These are phyloP conservation scores for Drosophila gunungcola DNA, from an alignment of 1,140 invertebrate genomes.

Conservation along the genomic window DNA sequence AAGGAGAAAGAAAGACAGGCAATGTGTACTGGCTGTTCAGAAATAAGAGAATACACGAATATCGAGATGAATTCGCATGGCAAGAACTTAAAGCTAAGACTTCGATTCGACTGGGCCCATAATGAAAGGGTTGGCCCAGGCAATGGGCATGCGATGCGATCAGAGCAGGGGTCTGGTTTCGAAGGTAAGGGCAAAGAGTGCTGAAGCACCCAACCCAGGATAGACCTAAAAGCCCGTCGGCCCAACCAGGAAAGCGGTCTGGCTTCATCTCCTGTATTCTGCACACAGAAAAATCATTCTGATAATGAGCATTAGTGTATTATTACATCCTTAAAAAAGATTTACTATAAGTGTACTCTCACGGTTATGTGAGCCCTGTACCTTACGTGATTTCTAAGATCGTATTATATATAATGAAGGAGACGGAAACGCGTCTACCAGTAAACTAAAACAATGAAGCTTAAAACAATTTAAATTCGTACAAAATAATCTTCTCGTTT, in stretches of 20 bases:
- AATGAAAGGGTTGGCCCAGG: slow-evolving; percentile 76
- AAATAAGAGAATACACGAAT: slow-evolving; percentile 36
- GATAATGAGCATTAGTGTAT: not conserved
- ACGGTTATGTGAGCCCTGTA: too few relatives aligned
- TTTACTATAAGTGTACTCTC: too few relatives aligned
- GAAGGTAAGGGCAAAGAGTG: not conserved
- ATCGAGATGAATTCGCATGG: slow-evolving; percentile 65
- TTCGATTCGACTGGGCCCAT: slow-evolving; percentile 42
- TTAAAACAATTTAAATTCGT: too few relatives aligned
- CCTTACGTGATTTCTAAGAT: too few relatives aligned
- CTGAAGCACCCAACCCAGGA: slow-evolving; percentile 22
- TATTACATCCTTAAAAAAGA: too few relatives aligned
- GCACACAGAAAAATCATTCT: not conserved
- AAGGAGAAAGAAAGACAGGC: slow-evolving; percentile 3
- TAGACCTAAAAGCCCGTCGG: slow-evolving; percentile 52
- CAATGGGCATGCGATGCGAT: slow-evolving; percentile 14
- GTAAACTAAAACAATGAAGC: too few relatives aligned
- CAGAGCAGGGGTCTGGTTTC: not conserved
- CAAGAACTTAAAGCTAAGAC: slow-evolving; percentile 58
- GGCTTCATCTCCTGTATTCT: slow-evolving; percentile 2
- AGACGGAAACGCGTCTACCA: too few relatives aligned
- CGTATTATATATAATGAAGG: too few relatives aligned
- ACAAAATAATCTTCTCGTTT: too few relatives aligned
- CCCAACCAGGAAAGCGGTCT: slow-evolving; percentile 21
- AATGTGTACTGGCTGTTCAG: slow-evolving; percentile 59